Evolutionary conservation across 2,797 vertebrate genomes (phyloP), one percentile per base, ranked within the genome.

Genomic region (Anguilla obscura): DNA sequence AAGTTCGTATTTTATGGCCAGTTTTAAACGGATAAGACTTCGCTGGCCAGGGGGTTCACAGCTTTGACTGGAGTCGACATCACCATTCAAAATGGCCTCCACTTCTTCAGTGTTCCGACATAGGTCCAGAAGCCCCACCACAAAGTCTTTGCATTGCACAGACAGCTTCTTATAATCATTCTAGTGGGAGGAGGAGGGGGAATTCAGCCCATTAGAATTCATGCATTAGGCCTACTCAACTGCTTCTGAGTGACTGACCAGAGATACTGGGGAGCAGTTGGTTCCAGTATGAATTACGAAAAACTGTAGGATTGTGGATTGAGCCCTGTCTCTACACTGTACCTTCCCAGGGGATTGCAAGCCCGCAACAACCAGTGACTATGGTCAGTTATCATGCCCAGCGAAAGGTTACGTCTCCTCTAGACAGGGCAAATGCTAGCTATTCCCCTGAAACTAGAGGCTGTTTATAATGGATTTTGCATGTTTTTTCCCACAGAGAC

Each of bases 21-120:
- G 96, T 94, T 99, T 99, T 93, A 99, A 95, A 8, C 98, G 96
- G 58, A 97, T 97, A 89, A 99, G 97, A 86, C 97, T 97, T 21
- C 97, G 97, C 7, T 98, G 97, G 3, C 93, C 94, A 7, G 96
- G 94, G 0, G 76, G 92, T 2, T 96, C 96, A 12, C 93, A 96
- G 52, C 3, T 94, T 84, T 96, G 96, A 6, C 93, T 95, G 24
- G 89, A 91, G 89, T 97, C 96, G 0, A 96, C 96, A n/a, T 99
- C 97, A 24, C 99, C 99, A 0, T 97, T 99, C 92, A 99, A 93
- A 93, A 99, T 98, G 91, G 99, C 98, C 93, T 99, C 99, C 80
- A 99, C 98, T 95, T 99, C 98, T 94, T 99, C 97, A 0, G 98
- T 99, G 93, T 98, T 99, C 93, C 99, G 97, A 94, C 99, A 99